Evolutionary conservation across 2,888 invertebrate species (phyloP), one percentile per base, ranked within the genome.

Genomic region (Diaperis boleti): DNA sequence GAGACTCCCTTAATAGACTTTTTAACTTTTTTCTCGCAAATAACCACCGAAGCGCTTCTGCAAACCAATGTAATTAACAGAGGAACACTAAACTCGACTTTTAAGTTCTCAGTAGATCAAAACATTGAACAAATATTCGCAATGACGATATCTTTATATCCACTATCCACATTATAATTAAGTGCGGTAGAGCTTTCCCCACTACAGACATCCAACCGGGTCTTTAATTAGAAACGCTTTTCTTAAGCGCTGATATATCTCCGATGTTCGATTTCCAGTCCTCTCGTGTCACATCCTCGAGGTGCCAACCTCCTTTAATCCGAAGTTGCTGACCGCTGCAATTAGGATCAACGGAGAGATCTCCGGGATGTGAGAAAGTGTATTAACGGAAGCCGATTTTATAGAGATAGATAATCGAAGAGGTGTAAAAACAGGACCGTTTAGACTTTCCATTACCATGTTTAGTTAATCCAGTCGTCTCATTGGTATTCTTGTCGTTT

Each of bases 401-500:
- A 13, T 18, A 52, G 33, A 47, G 52, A 10, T 33, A 15, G 41
- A 54, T 55, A 44, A 56, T 44, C 35, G 56, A 44, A 56, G 45
- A 57, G 35, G 17, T 47, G 45, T 22, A 45, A 45, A 45, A 37
- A 45, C 45, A 57, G 15, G 11, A 47, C 17, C 45, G 26, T 17
- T 57, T 35, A 20, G 44, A n/a, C 44, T 33, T 26, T 20, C 14
- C 14, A 18, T 13, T 44, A 47, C 37, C 35, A 20, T 47, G 59
- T 49, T 59, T 59, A 39, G 49, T 42, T 59, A 59, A 59, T 59
- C 59, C 42, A 60, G 52, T 44, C 50, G 22, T 60, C 59, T 60
- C 59, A 60, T 60, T 60, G 49, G 44, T 60, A 60, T 60, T 60
- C 59, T 42, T 50, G 59, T 52, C 59, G 52, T 60, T 60, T 60